Base-by-base conservation (phyloP, 2,888 invertebrate species). In the Leistus spinibarbis region DNA sequence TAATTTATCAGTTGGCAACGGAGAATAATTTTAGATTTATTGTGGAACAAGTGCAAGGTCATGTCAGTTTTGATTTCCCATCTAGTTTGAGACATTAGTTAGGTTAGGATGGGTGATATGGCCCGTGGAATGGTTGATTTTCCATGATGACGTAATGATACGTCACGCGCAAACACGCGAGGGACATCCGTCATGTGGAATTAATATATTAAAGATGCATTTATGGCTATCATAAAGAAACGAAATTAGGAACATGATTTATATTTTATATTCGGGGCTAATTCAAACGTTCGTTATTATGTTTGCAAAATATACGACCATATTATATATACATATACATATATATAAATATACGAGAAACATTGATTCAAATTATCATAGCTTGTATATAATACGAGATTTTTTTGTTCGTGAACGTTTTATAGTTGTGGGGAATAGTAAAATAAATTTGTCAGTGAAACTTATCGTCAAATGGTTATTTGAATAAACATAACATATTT, bases 141-240 rank as follows among this genome's bases (percentile, higher is more conserved):
- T 66, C 40, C 54, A 23, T 54, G 40, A 40, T 40, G 56, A 53
- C 64, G 71, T 64, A 54, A 22, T 63, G 63, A 62, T n/a, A 27
- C 54, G 56, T 54, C 54, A 54, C 72, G 64, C 72, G 72, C 72
- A 40, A 73, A 16, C 57, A 73, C 72, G 72, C 72, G 54, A 73
- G 19, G 24, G 13, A 73, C 72, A 73, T 73, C 72, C 66, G 72
- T 73, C 72, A 73, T 65, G 72, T 73, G 66, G 53, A 73, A 73
- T 73, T 73, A 73, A 73, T 73, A 73, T 73, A 73, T 73, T 73
- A 73, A 73, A 73, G 72, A 73, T 73, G 72, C 72, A 73, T 73
- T 73, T 73, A 73, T 66, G 72, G 65, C 72, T 10, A 66, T 57
- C 65, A 73, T 66, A 66, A 73, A 73, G 66, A 73, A 73, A 73